Conservation (phyloP, 2,797 vertebrate species). For the Astyanax mexicanus region DNA sequence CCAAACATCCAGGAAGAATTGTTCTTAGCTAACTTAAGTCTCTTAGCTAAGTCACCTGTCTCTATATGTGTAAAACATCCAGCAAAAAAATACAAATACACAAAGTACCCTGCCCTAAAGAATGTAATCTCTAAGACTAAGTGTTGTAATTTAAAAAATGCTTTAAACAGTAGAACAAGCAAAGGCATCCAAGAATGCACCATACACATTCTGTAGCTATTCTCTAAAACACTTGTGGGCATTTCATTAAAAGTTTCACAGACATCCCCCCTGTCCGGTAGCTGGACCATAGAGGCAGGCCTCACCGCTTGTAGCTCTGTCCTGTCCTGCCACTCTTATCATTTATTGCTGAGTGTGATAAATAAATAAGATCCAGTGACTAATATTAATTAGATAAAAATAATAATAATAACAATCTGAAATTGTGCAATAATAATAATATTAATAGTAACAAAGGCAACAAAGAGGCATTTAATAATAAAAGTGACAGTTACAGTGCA, state of each 20-base stretch:
- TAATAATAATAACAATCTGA: too few species aligned
- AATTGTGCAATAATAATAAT: too few species aligned
- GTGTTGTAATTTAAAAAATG: neutral
- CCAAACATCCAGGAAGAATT: neutral
- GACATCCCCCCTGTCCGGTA: neutral
- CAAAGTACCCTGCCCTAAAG: neutral
- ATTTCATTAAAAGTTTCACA: constrained; percentile 48
- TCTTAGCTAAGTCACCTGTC: neutral
- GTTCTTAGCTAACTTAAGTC: too few species aligned
- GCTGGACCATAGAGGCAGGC: constrained; percentile 36
- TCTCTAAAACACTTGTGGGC: constrained; percentile 22
- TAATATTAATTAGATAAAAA: too few species aligned
- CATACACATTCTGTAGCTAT: neutral
- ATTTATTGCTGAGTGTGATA: constrained; percentile 29
- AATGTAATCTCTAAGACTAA: neutral
- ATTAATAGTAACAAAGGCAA: too few species aligned
- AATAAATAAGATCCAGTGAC: too few species aligned
- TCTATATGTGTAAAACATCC: neutral
- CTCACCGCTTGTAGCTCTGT: neutral
- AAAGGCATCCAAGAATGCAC: neutral
- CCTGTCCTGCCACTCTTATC: neutral
- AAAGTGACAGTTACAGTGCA: too few species aligned
- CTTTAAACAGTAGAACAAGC: too few species aligned
- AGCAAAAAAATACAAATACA: too few species aligned
- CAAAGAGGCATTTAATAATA: too few species aligned